Conservation (phyloP, 2,888 invertebrate species). For the Scrobipalpa atriplicella region DNA sequence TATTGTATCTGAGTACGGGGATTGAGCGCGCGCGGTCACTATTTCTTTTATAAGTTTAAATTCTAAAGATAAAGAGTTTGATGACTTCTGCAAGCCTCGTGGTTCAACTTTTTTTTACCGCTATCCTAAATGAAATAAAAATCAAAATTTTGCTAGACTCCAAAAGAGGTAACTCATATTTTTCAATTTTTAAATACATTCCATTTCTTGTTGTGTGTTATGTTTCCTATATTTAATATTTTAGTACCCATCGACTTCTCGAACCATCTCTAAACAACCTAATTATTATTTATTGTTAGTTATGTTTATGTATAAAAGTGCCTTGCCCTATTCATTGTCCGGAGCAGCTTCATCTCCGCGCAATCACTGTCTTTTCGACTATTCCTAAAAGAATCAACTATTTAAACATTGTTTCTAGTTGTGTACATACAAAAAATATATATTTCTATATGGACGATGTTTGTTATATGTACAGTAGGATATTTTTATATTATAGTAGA, state of each 20-base stretch:
- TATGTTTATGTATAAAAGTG: slow-evolving; percentile 40
- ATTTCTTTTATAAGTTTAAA: too few relatives aligned
- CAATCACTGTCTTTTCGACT: slow-evolving; percentile 50
- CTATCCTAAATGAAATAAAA: too few relatives aligned
- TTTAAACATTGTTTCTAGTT: slow-evolving; percentile 78
- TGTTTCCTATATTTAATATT: slow-evolving; percentile 2
- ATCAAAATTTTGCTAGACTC: not conserved
- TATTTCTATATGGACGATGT: slow-evolving; percentile 76
- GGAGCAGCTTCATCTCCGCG: slow-evolving; percentile 55
- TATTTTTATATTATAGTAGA: slow-evolving; percentile 69
- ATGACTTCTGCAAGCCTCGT: not conserved
- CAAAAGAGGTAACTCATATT: not conserved
- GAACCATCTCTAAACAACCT: not conserved
- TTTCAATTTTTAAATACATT: slow-evolving; percentile 30
- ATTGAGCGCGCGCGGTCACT: not conserved
- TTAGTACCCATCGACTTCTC: not conserved
- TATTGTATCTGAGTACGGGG: not conserved
- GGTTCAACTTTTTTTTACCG: not conserved
- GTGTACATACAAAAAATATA: slow-evolving; percentile 75
- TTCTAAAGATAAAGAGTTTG: too few relatives aligned
- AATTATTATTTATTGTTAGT: too few relatives aligned
- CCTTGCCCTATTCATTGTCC: slow-evolving; percentile 39
- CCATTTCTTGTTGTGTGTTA: slow-evolving; percentile 26
- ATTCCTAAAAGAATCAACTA: slow-evolving; percentile 77
- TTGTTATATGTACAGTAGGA: slow-evolving; percentile 80